Evolutionary conservation across 2,113 vertebrate genomes (phyloP), one percentile per base, ranked within the genome.

Genomic region (Toxotes chatareus): DNA sequence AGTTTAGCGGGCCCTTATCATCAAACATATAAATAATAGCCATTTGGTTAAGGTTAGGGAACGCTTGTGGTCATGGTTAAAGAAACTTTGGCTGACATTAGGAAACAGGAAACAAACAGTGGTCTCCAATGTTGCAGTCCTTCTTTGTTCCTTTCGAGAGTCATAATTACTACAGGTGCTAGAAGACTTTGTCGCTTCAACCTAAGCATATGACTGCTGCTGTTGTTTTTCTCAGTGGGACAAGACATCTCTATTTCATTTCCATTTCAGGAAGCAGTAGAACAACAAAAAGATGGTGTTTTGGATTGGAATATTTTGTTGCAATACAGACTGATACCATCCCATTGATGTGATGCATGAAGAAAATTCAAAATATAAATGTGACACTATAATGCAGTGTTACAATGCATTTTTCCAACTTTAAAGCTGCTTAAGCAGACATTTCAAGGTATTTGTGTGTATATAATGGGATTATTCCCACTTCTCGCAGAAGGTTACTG

Each of bases 401-500:
- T 56, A 5, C 3, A 27, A n/a, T 47, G 10, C 9, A 4, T 21
- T 63, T 55, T 32, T 68, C 14, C 32, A 7, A 36, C 53, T 49
- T 61, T 72, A 63, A 73, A 80, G 9, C 44, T 38, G 44, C 36
- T 59, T n/a, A 57, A 57, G n/a, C 32, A 23, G 16, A 57, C 14
- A 62, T 66, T 72, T 69, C 19, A 76, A 53, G 19, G 60, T 53
- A 21, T 64, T 19, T 64, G 17, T 56, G 17, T 69, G 55, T 66
- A 7, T 73, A 11, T 77, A 82, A 80, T 66, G 10, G 38, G 61
- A 87, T 85, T 79, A 86, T 82, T 66, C 21, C 49, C 44, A 68
- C 55, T 66, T 67, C 56, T 64, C 32, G 32, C 36, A n/a, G 64
- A 79, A 76, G 62, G 70, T 40, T 51, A 38, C 69, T 78, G 44